These are phyloP conservation scores for Venusia cambrica DNA, from an alignment of 2,888 invertebrate species.

Conservation along the genomic window DNA sequence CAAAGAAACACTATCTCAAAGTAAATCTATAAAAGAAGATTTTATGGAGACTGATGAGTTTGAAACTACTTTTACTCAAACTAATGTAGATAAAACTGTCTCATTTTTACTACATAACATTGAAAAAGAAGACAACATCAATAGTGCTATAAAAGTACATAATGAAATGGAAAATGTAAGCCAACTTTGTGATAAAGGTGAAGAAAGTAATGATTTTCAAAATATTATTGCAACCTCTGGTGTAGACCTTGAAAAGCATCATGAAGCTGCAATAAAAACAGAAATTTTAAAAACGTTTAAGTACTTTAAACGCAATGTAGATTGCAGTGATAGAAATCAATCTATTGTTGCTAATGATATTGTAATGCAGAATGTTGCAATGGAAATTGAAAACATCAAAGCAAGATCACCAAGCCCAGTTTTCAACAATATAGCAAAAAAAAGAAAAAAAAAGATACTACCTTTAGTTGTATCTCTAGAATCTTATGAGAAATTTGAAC, in stretches of 20 bases:
- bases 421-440: slow-evolving; percentile 36
- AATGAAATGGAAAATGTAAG: slow-evolving; percentile 2
- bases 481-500: slow-evolving; percentile 63
- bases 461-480: slow-evolving; percentile 50
- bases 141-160: too few relatives aligned
- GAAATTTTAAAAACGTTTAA: background rate
- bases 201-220: slow-evolving; percentile 1
- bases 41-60: slow-evolving; percentile 12
- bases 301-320: too few relatives aligned
- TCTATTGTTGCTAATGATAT: background rate
- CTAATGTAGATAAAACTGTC: slow-evolving; percentile 13
- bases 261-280: background rate
- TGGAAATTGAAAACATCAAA: slow-evolving; percentile 17
- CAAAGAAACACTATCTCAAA: too few relatives aligned
- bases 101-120: slow-evolving; percentile 3
- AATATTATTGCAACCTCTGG: too few relatives aligned
- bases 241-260: background rate
- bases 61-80: slow-evolving; percentile 27
- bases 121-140: slow-evolving; percentile 5
- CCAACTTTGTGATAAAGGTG: slow-evolving; percentile 6
- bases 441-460: slow-evolving; percentile 28
- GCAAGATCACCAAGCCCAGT: slow-evolving; percentile 47
- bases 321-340: background rate
- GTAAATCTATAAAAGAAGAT: too few relatives aligned
- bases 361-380: slow-evolving; percentile 9